Evolutionary conservation across 2,797 vertebrate species (phyloP), one percentile per base, ranked within the genome.

Genomic region (Silurus aristotelis): DNA sequence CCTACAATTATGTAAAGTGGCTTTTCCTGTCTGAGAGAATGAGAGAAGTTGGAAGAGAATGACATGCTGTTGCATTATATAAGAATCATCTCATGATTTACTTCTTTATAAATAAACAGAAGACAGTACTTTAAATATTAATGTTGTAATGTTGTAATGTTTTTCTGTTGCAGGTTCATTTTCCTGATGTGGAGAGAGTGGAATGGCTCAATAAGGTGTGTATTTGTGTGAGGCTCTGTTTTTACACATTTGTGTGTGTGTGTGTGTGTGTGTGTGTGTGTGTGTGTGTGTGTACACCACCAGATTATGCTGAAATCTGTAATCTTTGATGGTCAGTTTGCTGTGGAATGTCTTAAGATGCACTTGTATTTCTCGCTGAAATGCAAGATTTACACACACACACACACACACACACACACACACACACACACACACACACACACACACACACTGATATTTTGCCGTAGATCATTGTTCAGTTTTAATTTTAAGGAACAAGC

Each of bases 201-300:
- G 98, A 99, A 92, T 99, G 98, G 98, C 94, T 99, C 87, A 99
- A 99, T 93, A 99, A 99, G 96, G 98, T 88, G n/a, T 71, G 82
- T 84, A 99, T 96, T 97, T 87, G 20, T 71, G 82, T 84, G 43
- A 80, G 17, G 58, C 64, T 1, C n/a, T 19, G 14, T 52, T 64
- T 6, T 22, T 79, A 46, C 5, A 48, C 38, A 64, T 52, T 52
- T 52, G 9, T 31, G 31, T 31, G 31, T 31, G 3, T 31, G 31
- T 31, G 31, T 31, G 31, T 31, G 31, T 3, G 31, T 31, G 31
- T 31, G 31, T 31, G 31, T 31, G 31, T 31, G 31, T 31, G 31
- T 31, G 31, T 31, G 31, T 31, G 31, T 31, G 31, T 31, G 31
- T 31, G 48, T 52, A 48, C 48, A 48, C 5, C 1, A 48, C 48